Conservation (phyloP, 2,113 vertebrate species). For the Amazona vittata region DNA sequence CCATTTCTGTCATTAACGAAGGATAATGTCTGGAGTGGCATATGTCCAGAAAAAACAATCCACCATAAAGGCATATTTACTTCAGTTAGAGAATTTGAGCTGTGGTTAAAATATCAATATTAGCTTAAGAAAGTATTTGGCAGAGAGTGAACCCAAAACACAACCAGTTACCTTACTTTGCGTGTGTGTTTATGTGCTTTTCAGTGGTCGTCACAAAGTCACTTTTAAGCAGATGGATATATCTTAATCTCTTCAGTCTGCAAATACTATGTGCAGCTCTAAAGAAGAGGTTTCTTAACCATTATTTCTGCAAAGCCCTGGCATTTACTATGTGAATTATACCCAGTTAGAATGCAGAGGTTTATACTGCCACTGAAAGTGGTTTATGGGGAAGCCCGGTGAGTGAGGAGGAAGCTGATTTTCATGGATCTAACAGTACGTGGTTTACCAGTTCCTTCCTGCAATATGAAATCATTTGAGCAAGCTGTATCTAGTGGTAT, state of each 20-base stretch:
- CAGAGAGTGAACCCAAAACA: constrained; percentile 8
- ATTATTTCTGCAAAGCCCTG: background rate
- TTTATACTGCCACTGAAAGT: background rate
- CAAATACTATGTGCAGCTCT: background rate
- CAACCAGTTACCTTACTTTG: background rate
- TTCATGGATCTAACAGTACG: accelerated
- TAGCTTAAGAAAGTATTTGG: constrained; percentile 75
- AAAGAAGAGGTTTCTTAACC: background rate
- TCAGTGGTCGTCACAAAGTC: background rate
- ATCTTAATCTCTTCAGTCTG: background rate
- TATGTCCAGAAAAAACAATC: constrained; percentile 49
- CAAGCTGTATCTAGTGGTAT: background rate
- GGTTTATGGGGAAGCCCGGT: background rate
- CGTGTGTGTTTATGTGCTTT: background rate
- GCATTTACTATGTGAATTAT: background rate
- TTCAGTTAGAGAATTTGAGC: constrained; percentile 62
- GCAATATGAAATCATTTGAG: accelerated
- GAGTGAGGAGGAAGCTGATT: background rate
- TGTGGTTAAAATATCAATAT: constrained; percentile 76
- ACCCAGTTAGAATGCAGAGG: accelerated
- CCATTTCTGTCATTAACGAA: constrained; percentile 32
- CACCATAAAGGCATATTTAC: constrained; percentile 57
- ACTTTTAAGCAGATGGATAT: background rate
- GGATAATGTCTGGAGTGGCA: constrained; percentile 55
- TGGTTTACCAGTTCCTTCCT: background rate